These are phyloP conservation scores for Zhuqinia jingwanae DNA, from an alignment of 2,888 invertebrate species.

Conservation along the genomic window DNA sequence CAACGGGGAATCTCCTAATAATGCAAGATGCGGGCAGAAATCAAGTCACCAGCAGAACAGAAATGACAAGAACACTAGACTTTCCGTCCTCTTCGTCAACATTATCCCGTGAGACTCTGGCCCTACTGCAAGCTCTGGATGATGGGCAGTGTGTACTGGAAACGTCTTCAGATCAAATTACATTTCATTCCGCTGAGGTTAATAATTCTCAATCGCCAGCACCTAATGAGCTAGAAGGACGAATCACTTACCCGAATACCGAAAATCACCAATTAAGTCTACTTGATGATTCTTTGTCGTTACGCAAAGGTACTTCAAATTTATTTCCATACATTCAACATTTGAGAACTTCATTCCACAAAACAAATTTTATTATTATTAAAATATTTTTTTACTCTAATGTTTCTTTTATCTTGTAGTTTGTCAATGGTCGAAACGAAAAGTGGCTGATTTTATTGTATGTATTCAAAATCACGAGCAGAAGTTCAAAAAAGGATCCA, in stretches of 20 bases:
- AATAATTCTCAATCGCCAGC: too few species aligned
- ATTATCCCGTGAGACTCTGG: background rate
- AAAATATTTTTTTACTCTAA: background rate
- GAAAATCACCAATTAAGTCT: too few species aligned
- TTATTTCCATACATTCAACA: too few species aligned
- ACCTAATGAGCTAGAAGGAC: background rate
- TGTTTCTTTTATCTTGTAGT: conserved; percentile 9
- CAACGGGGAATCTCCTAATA: background rate
- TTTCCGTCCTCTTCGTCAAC: background rate
- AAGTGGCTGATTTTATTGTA: conserved; percentile 23
- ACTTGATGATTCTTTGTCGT: too few species aligned
- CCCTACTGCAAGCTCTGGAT: background rate
- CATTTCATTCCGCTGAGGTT: conserved; percentile 15
- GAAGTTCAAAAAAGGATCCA: background rate
- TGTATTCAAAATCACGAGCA: conserved; percentile 38
- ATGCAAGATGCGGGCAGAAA: background rate
- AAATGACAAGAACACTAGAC: background rate
- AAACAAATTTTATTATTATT: too few species aligned
- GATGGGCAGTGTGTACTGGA: background rate
- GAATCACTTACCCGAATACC: too few species aligned
- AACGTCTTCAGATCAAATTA: background rate
- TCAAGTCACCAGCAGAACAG: too few species aligned
- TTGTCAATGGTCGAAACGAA: conserved; percentile 8
- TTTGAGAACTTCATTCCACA: too few species aligned
- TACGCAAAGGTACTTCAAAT: background rate